phyloP scores from a whole-genome alignment of 2,888 invertebrate genomes.

The Latheticus oryzae region DNA sequence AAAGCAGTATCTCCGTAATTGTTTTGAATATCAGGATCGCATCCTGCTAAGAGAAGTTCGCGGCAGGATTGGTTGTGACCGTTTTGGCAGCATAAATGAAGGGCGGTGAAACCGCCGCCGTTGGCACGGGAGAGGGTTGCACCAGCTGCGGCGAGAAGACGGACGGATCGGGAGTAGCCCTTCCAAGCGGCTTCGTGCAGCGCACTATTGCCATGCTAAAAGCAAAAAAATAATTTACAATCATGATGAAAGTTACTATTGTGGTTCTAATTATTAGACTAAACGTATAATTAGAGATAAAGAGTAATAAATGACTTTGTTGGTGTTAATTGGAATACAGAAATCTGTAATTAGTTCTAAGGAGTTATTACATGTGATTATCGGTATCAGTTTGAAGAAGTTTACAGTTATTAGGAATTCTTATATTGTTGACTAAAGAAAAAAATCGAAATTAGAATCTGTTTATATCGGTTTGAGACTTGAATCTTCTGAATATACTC shows the following conservation, averaged over 20 bases:
- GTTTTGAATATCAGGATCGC: constrained; percentile 89
- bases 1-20: constrained; percentile 96
- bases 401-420: no score
- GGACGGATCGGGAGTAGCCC: constrained; percentile 88
- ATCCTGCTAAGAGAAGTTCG: constrained; percentile 87
- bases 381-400: no score
- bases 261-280: neutral
- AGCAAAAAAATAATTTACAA: constrained; percentile 38
- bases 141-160: constrained; percentile 76
- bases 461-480: no score
- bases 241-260: neutral
- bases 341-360: constrained; percentile 9
- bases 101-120: constrained; percentile 90
- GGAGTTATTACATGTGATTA: constrained; percentile 2
- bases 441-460: no score
- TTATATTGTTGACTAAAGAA: no score
- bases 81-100: constrained; percentile 95
- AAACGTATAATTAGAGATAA: constrained; percentile 11
- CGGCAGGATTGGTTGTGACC: constrained; percentile 96
- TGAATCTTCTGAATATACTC: no score
- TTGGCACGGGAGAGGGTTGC: constrained; percentile 76
- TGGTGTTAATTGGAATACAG: constrained; percentile 15
- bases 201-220: constrained; percentile 92
- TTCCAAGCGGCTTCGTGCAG: constrained; percentile 96
- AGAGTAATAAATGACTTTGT: constrained; percentile 13